A percentile compares a stretch with the other conserved stretches of the same genome.
Conservation (phyloP, 1,140 invertebrate genomes). For the Scaptomyza montana region DNA sequence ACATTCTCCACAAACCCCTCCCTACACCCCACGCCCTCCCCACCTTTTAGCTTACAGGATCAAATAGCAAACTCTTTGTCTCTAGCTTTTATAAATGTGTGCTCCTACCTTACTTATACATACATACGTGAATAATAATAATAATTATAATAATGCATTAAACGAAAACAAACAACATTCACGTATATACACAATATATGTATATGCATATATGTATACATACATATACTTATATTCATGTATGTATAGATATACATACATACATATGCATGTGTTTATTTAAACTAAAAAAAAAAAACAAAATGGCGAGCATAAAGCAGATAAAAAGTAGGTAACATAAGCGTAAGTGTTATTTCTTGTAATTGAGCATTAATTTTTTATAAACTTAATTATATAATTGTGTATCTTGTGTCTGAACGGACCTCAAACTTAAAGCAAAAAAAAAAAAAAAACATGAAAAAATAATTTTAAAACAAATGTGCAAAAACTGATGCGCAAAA, state of each 20-base stretch:
- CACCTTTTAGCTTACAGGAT: neutral
- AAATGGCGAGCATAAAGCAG: conserved; percentile 23
- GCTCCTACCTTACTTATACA: conserved; percentile 35
- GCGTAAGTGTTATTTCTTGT: conserved; percentile 81
- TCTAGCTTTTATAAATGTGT: conserved; percentile 48
- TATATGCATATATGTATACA: neutral
- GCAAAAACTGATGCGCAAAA: conserved; percentile 27
- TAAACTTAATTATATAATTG: conserved; percentile 64
- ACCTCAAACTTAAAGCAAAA: conserved; percentile 72
- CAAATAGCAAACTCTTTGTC: conserved; percentile 28
- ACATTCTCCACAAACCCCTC: neutral
- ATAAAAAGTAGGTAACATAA: conserved; percentile 63
- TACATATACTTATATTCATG: neutral
- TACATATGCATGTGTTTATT: conserved; percentile 50
- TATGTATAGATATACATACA: conserved; percentile 5
- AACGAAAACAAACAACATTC: neutral
- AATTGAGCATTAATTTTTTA: conserved; percentile 81
- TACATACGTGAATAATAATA: neutral
- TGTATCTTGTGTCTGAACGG: conserved; percentile 79
- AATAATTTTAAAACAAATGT: conserved; percentile 35
- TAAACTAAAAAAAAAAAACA: conserved; percentile 48
- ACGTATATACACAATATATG: neutral
- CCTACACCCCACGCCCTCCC: neutral
- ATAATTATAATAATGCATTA: conserved; percentile 4
- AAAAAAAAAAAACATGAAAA: conserved; percentile 29